Evolutionary conservation across 1,140 invertebrate genomes (phyloP).

Genomic region (Papilio dardanus): DNA sequence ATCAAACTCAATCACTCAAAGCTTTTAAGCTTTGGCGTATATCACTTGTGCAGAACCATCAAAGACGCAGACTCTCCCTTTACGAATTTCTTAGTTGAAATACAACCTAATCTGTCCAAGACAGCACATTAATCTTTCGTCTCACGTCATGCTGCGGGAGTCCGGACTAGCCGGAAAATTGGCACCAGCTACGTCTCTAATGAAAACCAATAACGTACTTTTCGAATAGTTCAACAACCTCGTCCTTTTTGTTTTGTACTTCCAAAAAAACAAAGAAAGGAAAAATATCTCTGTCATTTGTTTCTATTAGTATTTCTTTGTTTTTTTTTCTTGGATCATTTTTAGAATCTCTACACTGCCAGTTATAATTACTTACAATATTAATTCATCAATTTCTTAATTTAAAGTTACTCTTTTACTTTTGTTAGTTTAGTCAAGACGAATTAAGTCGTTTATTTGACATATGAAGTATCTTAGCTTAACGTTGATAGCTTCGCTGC

Average conservation of each 20-base stretch:
- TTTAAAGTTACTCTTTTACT: neutral
- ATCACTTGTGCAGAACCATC: constrained; percentile 17
- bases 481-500: neutral
- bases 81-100: neutral
- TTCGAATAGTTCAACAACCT: constrained; percentile 33
- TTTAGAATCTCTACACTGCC: neutral
- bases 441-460: neutral
- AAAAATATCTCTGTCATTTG: neutral
- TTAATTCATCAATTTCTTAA: neutral
- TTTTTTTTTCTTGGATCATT: neutral
- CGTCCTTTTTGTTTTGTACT: constrained; percentile 28
- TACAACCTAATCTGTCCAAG: constrained; percentile 21
- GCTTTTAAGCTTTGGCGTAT: neutral
- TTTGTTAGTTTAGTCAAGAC: neutral
- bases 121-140: constrained; percentile 42
- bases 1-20: neutral
- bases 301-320: neutral
- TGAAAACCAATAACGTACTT: constrained; percentile 44
- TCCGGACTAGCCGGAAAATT: constrained; percentile 42
- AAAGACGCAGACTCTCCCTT: constrained; percentile 7
- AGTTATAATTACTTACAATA: neutral
- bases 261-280: constrained; percentile 11
- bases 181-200: constrained; percentile 41
- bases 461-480: neutral
- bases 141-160: constrained; percentile 29